Base-by-base conservation (phyloP, 2,797 vertebrate genomes). In the Atherinosoma microstoma region DNA sequence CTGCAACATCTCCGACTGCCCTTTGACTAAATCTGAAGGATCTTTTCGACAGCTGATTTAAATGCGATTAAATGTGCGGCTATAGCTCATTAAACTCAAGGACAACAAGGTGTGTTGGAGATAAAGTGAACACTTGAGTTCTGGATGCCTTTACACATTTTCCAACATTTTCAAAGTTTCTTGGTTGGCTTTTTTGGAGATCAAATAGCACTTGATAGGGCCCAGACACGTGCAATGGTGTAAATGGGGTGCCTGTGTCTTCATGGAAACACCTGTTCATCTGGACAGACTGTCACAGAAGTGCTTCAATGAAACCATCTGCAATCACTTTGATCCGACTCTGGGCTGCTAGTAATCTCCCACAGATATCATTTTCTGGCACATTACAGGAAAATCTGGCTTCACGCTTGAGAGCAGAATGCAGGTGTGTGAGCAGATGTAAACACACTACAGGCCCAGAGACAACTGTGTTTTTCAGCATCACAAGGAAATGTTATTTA, bases 181-280 rank as follows among this genome's bases (percentile, higher is more conserved):
- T 24, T 61, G 24, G 11, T 24, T 54, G 35, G 11, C 11, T 29
- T 60, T 40, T 60, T 2, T 20, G 18, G 2, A 59, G 36, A 61
- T 58, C n/a, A 59, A 20, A 58, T 18, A 45, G 18, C 35, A n/a
- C 32, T 22, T 7, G 40, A 29, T 70, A 12, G 4, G 34, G 22
- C 40, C 42, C 57, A 49, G 47, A 67, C 45, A 29, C 60, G 45
- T 15, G 2, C 63, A 34, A 13, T 29, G 16, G 53, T 16, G 53
- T 54, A 54, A 27, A 29, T 29, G 27, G 5, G 0, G 9, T 51
- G n/a, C 49, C 49, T 6, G 22, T 54, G 15, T 66, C 35, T 45
- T 71, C 56, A 71, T 24, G 16, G 24, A 78, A 78, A 84, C 84
- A 85, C 73, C 60, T 76, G 76, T 71, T 40, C 57, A 76, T 79